Percentiles rank a stretch among this genome's conserved stretches.
Conservation (phyloP, 2,888 invertebrate genomes). For the Fissipunctia ypsillon region DNA sequence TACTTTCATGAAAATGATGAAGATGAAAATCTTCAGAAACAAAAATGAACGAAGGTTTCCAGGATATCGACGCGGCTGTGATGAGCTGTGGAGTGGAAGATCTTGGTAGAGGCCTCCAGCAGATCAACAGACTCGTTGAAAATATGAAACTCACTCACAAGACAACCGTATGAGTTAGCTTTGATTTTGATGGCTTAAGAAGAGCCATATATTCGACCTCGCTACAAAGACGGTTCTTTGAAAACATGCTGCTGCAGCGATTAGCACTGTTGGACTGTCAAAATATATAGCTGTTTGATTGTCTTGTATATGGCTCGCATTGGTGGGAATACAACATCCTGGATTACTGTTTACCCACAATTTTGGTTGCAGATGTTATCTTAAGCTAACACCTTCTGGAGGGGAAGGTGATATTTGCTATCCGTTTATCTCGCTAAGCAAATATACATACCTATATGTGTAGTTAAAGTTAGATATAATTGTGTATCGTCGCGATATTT, state of each 20-base stretch:
- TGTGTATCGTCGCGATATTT: conserved; percentile 1
- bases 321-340: neutral
- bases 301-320: neutral
- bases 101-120: neutral
- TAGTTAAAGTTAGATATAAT: conserved; percentile 45
- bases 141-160: neutral
- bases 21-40: neutral
- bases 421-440: conserved; percentile 25
- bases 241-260: no score
- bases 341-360: neutral
- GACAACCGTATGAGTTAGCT: neutral
- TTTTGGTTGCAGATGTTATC: neutral
- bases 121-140: neutral
- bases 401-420: neutral
- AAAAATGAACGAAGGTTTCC: neutral
- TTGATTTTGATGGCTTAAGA: neutral
- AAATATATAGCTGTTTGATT: neutral
- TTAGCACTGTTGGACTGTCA: neutral
- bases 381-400: neutral
- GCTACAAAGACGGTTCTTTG: neutral
- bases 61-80: neutral
- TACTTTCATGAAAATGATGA: neutral
- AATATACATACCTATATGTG: no score
- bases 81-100: neutral
- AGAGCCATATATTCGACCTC: neutral